Conservation (phyloP, 2,888 invertebrate genomes). For the Pemphredon lugubris region DNA sequence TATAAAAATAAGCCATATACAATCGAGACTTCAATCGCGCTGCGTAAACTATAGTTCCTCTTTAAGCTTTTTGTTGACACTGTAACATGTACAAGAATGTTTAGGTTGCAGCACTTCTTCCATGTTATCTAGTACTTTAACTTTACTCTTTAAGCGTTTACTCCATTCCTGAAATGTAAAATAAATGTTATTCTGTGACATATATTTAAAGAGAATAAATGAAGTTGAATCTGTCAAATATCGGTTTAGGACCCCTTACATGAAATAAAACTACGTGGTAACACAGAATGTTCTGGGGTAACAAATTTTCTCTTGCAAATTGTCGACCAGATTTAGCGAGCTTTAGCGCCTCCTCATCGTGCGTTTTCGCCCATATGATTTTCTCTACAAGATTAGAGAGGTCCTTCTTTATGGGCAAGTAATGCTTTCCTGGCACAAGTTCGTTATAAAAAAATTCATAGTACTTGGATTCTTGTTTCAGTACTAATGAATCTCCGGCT, state of each 20-base stretch:
- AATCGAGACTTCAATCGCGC: not conserved
- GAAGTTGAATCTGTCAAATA: conserved; percentile 35
- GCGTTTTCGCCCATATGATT: conserved; percentile 88
- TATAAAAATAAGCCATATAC: conserved; percentile 11
- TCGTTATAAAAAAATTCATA: conserved; percentile 96
- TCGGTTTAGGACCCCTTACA: conserved; percentile 38
- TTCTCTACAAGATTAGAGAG: conserved; percentile 90
- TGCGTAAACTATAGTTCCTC: conserved; percentile 44
- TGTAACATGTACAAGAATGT: conserved; percentile 78
- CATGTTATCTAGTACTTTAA: conserved; percentile 85
- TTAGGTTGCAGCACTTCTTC: conserved; percentile 83
- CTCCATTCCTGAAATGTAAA: conserved; percentile 87
- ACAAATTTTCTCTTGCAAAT: conserved; percentile 89
- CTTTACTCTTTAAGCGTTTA: conserved; percentile 84
- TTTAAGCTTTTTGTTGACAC: conserved; percentile 33
- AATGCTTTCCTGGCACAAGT: conserved; percentile 90
- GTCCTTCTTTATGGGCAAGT: conserved; percentile 90
- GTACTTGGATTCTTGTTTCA: conserved; percentile 97
- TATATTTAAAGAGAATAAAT: conserved; percentile 46
- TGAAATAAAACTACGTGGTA: conserved; percentile 87
- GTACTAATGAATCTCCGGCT: conserved; percentile 92
- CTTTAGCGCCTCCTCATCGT: conserved; percentile 86
- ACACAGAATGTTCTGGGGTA: conserved; percentile 93
- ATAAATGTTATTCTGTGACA: conserved; percentile 42
- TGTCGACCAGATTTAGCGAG: conserved; percentile 87